These are phyloP conservation scores for Petaurus breviceps DNA, from an alignment of 2,113 vertebrate genomes.

Conservation along the genomic window DNA sequence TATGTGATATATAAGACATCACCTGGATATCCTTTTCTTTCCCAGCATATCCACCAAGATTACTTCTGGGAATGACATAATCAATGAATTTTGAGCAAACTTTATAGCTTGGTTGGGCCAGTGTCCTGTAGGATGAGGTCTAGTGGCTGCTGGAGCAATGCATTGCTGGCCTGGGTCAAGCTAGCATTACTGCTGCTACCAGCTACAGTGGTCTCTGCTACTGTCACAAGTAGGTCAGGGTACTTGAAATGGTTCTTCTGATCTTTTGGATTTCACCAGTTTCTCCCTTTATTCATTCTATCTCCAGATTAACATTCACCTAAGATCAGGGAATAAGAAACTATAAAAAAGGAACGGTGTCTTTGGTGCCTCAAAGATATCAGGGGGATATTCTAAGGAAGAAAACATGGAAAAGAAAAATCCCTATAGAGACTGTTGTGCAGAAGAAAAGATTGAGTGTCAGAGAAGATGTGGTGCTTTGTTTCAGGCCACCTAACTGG, in stretches of 20 bases:
- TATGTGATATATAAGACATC: background rate
- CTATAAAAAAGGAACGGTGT: background rate
- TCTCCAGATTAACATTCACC: background rate
- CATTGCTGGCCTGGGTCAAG: background rate
- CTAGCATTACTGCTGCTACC: background rate
- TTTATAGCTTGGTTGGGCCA: background rate
- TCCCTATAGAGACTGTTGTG: too few species aligned
- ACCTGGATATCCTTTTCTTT: fast-evolving
- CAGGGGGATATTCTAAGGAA: too few species aligned
- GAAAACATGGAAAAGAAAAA: background rate
- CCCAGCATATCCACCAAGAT: background rate
- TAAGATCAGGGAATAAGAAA: background rate
- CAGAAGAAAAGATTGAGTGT: too few species aligned
- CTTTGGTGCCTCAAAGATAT: background rate
- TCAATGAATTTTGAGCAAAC: background rate
- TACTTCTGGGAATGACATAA: background rate
- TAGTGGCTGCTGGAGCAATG: background rate
- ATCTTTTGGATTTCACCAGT: background rate
- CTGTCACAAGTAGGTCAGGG: background rate
- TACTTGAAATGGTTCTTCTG: background rate
- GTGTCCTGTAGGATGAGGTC: background rate
- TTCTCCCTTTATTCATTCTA: background rate
- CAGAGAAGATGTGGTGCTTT: background rate
- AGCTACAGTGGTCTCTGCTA: background rate
- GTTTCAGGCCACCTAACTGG: too few species aligned